A percentile compares a stretch with the other conserved stretches of the same genome.
phyloP scores from a whole-genome alignment of 53 echinoderm and acorn worm species.

The Henricia sp. region DNA sequence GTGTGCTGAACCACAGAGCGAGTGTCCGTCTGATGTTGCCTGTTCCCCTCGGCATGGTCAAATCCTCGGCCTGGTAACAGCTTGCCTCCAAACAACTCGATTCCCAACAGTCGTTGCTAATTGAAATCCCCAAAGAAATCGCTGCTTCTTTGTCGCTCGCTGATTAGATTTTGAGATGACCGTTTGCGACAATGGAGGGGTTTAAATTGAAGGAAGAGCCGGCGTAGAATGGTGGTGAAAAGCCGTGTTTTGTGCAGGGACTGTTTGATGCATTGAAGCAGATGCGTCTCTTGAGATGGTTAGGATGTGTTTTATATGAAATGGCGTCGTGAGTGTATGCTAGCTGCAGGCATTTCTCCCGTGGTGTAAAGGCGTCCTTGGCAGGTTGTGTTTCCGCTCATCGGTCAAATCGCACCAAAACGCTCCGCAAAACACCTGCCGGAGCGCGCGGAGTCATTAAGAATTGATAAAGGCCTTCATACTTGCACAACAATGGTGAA shows the following conservation, averaged over 20 bases:
- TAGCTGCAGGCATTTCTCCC: not conserved
- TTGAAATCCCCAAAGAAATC: not conserved
- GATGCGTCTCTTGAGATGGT: not conserved
- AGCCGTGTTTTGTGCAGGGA: not conserved
- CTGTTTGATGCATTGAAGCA: not conserved
- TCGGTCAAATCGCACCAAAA: constrained; percentile 8
- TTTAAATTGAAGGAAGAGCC: not conserved
- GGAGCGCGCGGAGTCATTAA: not conserved
- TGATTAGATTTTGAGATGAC: not conserved
- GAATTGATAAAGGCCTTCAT: constrained; percentile 1
- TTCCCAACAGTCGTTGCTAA: not conserved
- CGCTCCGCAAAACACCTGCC: not conserved
- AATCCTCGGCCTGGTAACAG: not conserved
- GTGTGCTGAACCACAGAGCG: not conserved
- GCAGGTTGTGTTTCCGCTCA: not conserved
- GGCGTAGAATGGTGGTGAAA: not conserved
- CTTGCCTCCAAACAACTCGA: not conserved
- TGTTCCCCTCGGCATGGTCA: not conserved
- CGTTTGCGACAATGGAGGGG: not conserved
- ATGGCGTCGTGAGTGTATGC: not conserved
- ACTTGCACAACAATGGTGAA: too few species aligned
- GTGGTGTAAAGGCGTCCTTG: not conserved
- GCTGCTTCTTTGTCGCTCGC: too few species aligned
- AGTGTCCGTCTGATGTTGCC: not conserved
- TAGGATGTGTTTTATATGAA: not conserved